These are phyloP conservation scores for Cephalopterus ornatus DNA, from an alignment of 2,113 vertebrate species.

Conservation along the genomic window DNA sequence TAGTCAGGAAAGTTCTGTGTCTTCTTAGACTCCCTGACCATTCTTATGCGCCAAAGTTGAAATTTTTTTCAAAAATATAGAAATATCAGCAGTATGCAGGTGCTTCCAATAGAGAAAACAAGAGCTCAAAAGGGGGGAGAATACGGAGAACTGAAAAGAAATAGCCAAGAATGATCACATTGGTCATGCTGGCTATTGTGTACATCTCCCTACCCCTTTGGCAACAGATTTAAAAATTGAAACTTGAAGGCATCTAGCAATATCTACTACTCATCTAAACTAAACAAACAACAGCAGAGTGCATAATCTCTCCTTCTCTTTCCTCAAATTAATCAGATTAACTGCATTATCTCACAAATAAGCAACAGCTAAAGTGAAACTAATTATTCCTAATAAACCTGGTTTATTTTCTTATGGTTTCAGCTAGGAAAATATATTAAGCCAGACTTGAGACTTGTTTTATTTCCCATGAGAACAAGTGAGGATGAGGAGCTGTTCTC, in stretches of 20 bases:
- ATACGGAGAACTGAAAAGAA: not conserved
- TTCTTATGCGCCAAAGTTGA: not conserved
- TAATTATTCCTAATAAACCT: not conserved
- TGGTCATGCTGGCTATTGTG: not conserved
- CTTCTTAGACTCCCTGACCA: not conserved
- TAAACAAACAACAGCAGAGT: not conserved
- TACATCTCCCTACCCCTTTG: not conserved
- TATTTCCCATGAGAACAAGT: not conserved
- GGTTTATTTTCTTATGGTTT: not conserved
- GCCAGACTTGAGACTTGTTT: not conserved
- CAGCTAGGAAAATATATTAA: not conserved
- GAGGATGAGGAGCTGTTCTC: not conserved
- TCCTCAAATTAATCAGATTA: not conserved
- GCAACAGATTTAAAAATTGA: not conserved
- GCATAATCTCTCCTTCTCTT: not conserved
- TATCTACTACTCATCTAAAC: not conserved
- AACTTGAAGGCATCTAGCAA: not conserved
- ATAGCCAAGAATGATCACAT: not conserved
- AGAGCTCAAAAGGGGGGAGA: not conserved
- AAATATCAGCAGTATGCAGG: rapidly evolving
- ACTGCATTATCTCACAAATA: not conserved
- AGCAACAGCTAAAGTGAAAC: not conserved
- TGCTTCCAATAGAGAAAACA: not conserved
- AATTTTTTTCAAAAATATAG: not conserved
- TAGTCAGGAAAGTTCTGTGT: not conserved